These are phyloP conservation scores for Poecile montanus DNA, from an alignment of 2,797 vertebrate species.

Conservation along the genomic window DNA sequence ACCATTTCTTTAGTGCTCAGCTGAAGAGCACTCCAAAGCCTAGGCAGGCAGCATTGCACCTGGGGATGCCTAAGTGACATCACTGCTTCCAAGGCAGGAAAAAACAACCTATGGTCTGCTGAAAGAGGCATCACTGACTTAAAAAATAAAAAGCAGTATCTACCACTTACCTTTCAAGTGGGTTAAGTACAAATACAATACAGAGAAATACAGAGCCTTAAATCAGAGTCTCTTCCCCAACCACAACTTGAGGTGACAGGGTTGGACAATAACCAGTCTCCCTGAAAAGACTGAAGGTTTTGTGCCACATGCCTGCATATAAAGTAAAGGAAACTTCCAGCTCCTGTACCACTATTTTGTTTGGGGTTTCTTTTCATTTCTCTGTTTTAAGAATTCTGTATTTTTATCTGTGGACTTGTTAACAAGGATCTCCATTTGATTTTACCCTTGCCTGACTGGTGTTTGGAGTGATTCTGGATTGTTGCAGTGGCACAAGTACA, in stretches of 20 bases:
- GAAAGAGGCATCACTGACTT: neutral
- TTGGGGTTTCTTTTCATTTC: rapidly evolving
- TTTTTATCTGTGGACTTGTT: neutral
- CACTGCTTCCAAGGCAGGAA: neutral
- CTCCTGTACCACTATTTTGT: neutral
- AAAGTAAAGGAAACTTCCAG: neutral
- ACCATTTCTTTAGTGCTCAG: neutral
- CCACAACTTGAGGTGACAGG: neutral
- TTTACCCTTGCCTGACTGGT: neutral
- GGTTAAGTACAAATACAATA: neutral
- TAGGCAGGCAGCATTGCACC: neutral
- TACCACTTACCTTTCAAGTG: neutral
- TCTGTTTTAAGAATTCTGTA: neutral
- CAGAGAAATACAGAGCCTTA: neutral
- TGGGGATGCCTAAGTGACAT: neutral
- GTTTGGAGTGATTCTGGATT: neutral
- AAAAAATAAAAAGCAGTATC: neutral
- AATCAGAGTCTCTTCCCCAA: neutral
- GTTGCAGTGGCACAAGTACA: neutral
- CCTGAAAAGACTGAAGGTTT: neutral
- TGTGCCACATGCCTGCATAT: neutral
- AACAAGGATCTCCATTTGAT: neutral
- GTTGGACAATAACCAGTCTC: neutral
- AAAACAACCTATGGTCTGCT: neutral
- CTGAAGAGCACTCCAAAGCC: neutral